Base-by-base conservation (phyloP, 2,888 invertebrate genomes). In the Xylocampa areola region DNA sequence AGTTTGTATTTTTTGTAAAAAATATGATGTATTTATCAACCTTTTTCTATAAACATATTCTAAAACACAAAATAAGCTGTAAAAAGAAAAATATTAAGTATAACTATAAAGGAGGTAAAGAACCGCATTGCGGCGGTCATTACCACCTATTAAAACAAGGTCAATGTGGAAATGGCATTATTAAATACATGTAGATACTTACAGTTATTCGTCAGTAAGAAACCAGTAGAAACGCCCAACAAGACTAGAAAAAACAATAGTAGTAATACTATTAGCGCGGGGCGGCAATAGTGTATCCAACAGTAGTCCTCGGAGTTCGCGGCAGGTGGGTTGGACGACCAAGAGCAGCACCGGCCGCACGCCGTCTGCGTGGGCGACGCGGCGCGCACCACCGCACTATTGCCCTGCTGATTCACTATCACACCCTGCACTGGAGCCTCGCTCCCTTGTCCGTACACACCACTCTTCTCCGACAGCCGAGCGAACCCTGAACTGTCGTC, bases 141-240 rank as follows among this genome's bases (percentile, higher is more conserved):
- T 61, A 62, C 59, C 32, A 69, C 35, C 41, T 36, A 40, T 50
- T 51, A 54, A n/a, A 52, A 57, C 58, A 68, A 66, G 66, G 66
- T 60, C 66, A 60, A 45, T 33, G 41, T 45, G 37, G 17, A 58
- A 61, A 60, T 53, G 52, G 32, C 29, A 63, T 61, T 61, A 72
- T 53, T 53, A 32, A 59, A 51, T n/a, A 33, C 63, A 27, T 45
- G 27, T 51, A 23, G 17, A 68, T 89, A 94, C 94, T 94, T 83
- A 95, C 95, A 95, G 84, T 95, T 95, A 87, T 94, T 94, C 79
- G 94, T 95, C 81, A 95, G 86, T 84, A 95, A 87, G 76, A 95
- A 93, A 82, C 94, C 94, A 82, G 94, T 94, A 75, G 94, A 92
- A 65, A 94, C 92, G 63, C 94, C 94, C 86, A 95, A 90, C 79